Conservation (phyloP, 2,797 vertebrate genomes). For the Zenarchopterus dispar region DNA sequence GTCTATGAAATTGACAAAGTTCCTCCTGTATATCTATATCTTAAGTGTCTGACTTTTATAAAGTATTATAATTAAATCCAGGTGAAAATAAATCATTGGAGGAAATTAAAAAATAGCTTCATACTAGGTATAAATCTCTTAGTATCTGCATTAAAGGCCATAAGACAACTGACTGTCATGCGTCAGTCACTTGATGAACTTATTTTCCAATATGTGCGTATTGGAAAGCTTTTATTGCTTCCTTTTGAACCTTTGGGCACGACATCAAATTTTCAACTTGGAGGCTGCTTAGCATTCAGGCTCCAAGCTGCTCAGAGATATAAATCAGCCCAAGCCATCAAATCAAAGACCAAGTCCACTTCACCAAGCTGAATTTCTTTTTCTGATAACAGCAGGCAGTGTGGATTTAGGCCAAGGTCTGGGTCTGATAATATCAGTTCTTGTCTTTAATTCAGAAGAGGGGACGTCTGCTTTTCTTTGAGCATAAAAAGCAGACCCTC, state of each 20-base stretch:
- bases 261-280: constrained; percentile 25
- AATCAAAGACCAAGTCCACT: constrained; percentile 52
- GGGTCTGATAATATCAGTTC: constrained; percentile 56
- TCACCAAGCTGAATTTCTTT: constrained; percentile 41
- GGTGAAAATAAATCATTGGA: no score
- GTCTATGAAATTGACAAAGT: no score
- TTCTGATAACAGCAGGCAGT: constrained; percentile 34
- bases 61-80: no score
- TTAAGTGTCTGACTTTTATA: no score
- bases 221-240: background rate
- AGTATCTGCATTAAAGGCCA: background rate
- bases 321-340: constrained; percentile 59
- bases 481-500: constrained; percentile 38
- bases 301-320: constrained; percentile 33
- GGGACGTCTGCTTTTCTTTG: constrained; percentile 19
- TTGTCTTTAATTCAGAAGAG: constrained; percentile 50
- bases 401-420: constrained; percentile 60
- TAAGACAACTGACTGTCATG: no score
- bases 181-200: background rate
- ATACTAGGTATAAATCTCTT: background rate
- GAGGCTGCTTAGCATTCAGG: constrained; percentile 39
- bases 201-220: background rate
- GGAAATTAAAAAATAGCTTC: background rate
- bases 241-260: constrained; percentile 11
- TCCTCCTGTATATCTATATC: no score